Evolutionary conservation across 2,888 invertebrate genomes (phyloP).

Genomic region (Alitta virens): DNA sequence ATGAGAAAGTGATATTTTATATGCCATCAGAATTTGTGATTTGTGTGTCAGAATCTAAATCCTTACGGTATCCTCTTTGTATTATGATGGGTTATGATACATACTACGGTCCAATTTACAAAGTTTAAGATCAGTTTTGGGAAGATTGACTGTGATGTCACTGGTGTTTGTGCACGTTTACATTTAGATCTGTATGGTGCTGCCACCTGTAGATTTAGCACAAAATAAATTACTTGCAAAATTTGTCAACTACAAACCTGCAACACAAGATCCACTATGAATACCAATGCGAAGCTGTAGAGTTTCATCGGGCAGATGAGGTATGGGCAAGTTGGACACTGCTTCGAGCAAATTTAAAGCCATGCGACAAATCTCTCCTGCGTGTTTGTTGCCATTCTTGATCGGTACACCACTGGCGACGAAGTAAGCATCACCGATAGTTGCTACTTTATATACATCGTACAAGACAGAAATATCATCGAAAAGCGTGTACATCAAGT

Average conservation of each 20-base stretch:
- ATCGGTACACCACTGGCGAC: constrained; percentile 1
- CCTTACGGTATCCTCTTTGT: no score
- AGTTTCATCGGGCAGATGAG: neutral
- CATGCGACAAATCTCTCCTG: constrained; percentile 4
- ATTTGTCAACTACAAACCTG: neutral
- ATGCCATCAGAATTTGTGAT: no score
- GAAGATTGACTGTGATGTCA: no score
- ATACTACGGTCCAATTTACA: no score
- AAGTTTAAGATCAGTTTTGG: no score
- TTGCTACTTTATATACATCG: neutral
- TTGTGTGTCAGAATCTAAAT: no score
- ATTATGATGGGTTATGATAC: no score
- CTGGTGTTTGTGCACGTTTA: no score
- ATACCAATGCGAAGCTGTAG: constrained; percentile 2
- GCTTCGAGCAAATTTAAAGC: neutral
- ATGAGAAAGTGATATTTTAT: no score
- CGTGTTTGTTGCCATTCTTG: neutral
- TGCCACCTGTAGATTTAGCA: no score
- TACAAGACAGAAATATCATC: neutral
- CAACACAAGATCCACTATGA: neutral
- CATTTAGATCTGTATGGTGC: no score
- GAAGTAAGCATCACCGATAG: neutral
- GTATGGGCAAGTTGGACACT: neutral
- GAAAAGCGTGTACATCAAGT: neutral
- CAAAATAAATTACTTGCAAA: no score